Conservation (phyloP, 1,140 invertebrate species). For the Melitaea cinxia region DNA sequence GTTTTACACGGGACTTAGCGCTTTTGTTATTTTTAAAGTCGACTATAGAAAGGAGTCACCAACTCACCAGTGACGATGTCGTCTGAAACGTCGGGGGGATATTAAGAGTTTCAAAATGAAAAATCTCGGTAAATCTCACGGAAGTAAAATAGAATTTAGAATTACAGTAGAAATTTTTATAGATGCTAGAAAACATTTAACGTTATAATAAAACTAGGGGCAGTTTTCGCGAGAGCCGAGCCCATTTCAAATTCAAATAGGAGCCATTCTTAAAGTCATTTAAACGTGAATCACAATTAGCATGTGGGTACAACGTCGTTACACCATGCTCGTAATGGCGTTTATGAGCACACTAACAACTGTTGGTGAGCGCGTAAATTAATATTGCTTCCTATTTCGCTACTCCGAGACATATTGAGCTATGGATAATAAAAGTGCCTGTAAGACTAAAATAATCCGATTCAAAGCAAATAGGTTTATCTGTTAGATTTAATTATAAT, state of each 20-base stretch:
- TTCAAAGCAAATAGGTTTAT: not conserved
- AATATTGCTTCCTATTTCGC: constrained; percentile 44
- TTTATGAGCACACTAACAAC: constrained; percentile 54
- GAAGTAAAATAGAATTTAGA: too few species aligned
- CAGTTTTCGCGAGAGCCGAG: not conserved
- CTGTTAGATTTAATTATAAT: not conserved
- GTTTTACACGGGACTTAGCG: too few species aligned
- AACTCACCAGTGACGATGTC: too few species aligned
- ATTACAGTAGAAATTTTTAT: too few species aligned
- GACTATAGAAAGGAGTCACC: too few species aligned
- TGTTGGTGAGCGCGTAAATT: constrained; percentile 38
- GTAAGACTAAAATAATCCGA: not conserved
- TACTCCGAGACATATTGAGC: constrained; percentile 8
- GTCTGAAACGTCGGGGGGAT: too few species aligned
- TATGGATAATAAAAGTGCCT: not conserved
- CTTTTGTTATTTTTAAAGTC: too few species aligned
- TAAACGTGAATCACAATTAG: constrained; percentile 35
- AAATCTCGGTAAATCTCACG: too few species aligned
- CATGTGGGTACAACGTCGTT: constrained; percentile 44
- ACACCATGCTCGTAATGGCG: constrained; percentile 44
- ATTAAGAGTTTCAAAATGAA: too few species aligned
- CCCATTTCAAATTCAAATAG: constrained; percentile 9
- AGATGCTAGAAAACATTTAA: not conserved
- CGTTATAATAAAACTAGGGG: not conserved
- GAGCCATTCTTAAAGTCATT: constrained; percentile 16